These are phyloP conservation scores for Gnatocerus cornutus DNA, from an alignment of 2,888 invertebrate species.

Conservation along the genomic window DNA sequence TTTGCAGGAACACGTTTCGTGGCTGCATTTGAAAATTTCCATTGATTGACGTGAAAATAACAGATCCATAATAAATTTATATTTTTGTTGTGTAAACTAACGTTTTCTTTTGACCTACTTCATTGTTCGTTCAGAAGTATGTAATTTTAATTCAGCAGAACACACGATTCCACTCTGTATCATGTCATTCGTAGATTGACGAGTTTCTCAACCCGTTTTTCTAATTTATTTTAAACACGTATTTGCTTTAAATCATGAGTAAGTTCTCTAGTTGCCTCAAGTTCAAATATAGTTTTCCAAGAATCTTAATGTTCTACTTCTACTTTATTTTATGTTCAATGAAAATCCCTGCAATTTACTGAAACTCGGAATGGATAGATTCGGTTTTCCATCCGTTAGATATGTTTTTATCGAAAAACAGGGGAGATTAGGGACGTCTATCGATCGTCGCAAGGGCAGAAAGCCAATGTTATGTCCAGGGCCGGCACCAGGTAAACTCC, in stretches of 20 bases:
- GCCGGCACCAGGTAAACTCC: constrained; percentile 25
- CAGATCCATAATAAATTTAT: no score
- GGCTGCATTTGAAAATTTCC: no score
- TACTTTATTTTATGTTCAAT: not conserved
- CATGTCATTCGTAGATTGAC: not conserved
- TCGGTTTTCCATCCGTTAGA: constrained; percentile 2
- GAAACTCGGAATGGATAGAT: not conserved
- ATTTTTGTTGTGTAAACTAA: no score
- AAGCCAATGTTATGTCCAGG: constrained; percentile 28
- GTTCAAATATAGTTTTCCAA: constrained; percentile 4
- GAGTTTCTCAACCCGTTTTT: not conserved
- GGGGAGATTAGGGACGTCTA: constrained; percentile 1
- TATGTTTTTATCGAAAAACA: constrained; percentile 25
- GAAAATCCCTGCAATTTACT: not conserved
- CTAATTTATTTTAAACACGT: not conserved
- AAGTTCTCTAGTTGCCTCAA: not conserved
- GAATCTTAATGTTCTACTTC: not conserved
- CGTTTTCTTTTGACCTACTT: no score
- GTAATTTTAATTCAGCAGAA: no score
- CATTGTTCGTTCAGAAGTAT: no score
- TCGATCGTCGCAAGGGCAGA: constrained; percentile 9
- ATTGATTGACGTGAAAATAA: no score
- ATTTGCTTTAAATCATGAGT: not conserved
- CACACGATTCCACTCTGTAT: no score
- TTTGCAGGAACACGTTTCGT: no score